Evolutionary conservation across 2,888 invertebrate species (phyloP).

Genomic region (Micropterix aruncella): DNA sequence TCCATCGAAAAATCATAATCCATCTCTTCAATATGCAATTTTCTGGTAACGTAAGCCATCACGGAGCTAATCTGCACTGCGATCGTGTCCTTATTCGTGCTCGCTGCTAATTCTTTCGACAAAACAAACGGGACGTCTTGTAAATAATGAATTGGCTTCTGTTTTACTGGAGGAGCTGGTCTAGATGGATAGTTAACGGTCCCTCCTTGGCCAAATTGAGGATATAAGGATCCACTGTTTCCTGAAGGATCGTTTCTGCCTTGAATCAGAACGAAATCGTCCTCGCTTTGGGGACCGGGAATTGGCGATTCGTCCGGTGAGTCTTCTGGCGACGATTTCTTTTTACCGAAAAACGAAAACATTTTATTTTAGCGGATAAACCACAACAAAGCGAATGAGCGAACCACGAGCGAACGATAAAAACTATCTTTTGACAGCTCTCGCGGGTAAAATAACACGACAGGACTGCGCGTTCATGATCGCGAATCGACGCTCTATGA

Average conservation of each 20-base stretch:
- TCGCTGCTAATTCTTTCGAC: constrained; percentile 30
- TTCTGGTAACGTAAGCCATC: constrained; percentile 33
- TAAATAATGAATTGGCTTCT: constrained; percentile 32
- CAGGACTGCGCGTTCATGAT: no score
- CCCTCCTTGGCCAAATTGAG: constrained; percentile 18
- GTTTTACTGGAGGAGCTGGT: constrained; percentile 20
- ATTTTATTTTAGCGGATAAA: no score
- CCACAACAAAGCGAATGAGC: no score
- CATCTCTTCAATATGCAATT: constrained; percentile 26
- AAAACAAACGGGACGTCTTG: constrained; percentile 41
- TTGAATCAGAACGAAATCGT: constrained; percentile 29
- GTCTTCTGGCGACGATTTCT: constrained; percentile 32
- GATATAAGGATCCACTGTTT: constrained; percentile 23
- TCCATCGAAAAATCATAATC: constrained; percentile 40
- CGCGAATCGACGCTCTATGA: no score
- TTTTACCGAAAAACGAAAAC: constrained; percentile 36
- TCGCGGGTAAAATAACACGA: no score
- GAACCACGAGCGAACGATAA: no score
- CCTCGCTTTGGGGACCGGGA: constrained; percentile 27
- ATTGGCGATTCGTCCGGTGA: constrained; percentile 28
- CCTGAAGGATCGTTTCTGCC: constrained; percentile 15
- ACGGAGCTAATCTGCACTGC: constrained; percentile 36
- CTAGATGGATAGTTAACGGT: constrained; percentile 11
- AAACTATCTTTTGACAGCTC: no score
- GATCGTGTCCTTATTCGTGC: constrained; percentile 30